These are phyloP conservation scores for Drosophila grimshawi DNA, from an alignment of 1,140 invertebrate genomes.

Conservation along the genomic window DNA sequence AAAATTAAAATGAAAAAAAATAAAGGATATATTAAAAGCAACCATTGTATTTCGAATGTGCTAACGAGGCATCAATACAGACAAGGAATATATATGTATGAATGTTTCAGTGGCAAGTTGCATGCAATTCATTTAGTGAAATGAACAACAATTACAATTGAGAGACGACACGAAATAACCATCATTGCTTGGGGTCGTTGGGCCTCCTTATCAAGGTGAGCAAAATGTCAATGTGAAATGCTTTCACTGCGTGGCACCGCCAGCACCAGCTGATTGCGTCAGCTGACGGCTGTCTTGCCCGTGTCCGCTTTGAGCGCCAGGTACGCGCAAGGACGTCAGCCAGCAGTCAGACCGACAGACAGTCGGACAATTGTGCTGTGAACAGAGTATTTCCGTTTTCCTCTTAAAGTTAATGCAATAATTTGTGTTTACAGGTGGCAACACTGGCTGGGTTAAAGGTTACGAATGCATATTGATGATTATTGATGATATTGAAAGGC, in stretches of 20 bases:
- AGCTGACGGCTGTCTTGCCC: constrained; percentile 29
- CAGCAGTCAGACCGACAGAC: background rate
- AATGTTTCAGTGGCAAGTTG: constrained; percentile 1
- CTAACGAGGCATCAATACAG: constrained; percentile 34
- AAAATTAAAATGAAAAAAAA: background rate
- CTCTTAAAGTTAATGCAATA: constrained; percentile 12
- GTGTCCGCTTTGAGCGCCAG: constrained; percentile 21
- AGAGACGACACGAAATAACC: constrained; percentile 39
- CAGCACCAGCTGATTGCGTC: constrained; percentile 33
- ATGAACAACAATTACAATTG: constrained; percentile 51
- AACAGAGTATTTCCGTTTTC: constrained; percentile 36
- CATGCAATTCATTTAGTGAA: constrained; percentile 51
- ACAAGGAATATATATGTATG: background rate
- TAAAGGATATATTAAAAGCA: too few relatives aligned
- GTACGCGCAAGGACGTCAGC: constrained; percentile 29
- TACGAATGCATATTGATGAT: too few relatives aligned
- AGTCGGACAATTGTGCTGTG: background rate
- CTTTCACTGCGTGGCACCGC: background rate
- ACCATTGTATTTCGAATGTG: background rate
- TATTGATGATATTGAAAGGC: too few relatives aligned
- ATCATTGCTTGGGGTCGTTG: background rate
- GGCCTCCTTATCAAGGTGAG: constrained; percentile 53
- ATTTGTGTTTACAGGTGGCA: background rate
- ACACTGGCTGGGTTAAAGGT: constrained; percentile 7
- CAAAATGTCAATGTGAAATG: constrained; percentile 49